A percentile compares a stretch with the other conserved stretches of the same genome.
These are phyloP conservation scores for Sander vitreus DNA, from an alignment of 2,113 vertebrate species.

Conservation along the genomic window DNA sequence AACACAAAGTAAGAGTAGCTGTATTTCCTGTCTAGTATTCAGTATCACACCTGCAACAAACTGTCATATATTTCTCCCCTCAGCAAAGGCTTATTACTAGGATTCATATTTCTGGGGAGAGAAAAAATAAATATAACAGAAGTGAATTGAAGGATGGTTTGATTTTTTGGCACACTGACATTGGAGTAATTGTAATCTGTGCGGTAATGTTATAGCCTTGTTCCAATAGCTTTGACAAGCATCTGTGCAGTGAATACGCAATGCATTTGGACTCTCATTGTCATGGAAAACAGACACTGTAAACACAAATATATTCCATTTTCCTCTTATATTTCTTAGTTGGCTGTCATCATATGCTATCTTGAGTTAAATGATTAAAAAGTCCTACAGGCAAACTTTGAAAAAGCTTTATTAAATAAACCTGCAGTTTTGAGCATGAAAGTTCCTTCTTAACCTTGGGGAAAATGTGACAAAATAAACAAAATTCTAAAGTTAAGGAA, in stretches of 20 bases:
- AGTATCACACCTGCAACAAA: slow-evolving; percentile 49
- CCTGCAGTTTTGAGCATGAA: neutral
- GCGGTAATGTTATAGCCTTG: slow-evolving; percentile 25
- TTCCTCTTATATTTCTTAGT: neutral
- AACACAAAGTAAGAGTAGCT: slow-evolving; percentile 41
- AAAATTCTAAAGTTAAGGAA: neutral
- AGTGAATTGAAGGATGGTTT: slow-evolving; percentile 27
- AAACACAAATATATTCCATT: slow-evolving; percentile 30
- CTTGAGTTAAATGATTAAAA: neutral
- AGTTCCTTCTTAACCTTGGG: neutral
- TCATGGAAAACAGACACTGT: slow-evolving; percentile 17
- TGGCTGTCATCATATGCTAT: slow-evolving; percentile 22
- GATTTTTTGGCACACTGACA: slow-evolving; percentile 34
- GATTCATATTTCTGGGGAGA: slow-evolving; percentile 32
- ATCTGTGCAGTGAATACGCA: slow-evolving; percentile 35
- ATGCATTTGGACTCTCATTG: slow-evolving; percentile 4
- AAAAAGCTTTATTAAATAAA: slow-evolving; percentile 6
- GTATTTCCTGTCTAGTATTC: slow-evolving; percentile 47
- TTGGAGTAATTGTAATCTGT: slow-evolving; percentile 19
- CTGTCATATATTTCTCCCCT: slow-evolving; percentile 49
- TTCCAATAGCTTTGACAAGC: slow-evolving; percentile 33
- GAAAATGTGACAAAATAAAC: neutral
- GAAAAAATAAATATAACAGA: neutral
- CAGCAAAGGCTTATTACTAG: slow-evolving; percentile 43
- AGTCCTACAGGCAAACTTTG: neutral